phyloP scores from a whole-genome alignment of 2,113 vertebrate genomes.

The Pipa parva region DNA sequence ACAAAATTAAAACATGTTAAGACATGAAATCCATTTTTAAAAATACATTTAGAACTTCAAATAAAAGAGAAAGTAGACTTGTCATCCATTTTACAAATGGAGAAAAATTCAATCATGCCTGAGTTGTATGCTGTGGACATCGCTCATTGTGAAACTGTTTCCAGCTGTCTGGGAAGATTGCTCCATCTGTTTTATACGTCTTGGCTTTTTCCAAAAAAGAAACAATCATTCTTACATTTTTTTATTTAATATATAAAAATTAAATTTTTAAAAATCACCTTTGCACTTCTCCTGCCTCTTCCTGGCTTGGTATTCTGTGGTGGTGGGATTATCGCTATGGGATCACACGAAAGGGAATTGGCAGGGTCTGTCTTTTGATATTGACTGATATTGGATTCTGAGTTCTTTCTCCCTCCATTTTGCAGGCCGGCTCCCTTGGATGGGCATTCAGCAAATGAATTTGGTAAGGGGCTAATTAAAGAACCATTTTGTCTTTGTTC shows the following conservation, averaged over 20 bases:
- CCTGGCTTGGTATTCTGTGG: constrained; percentile 85
- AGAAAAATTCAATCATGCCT: too few relatives aligned
- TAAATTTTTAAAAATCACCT: constrained; percentile 89
- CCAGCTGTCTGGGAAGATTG: too few relatives aligned
- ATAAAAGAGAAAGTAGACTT: too few relatives aligned
- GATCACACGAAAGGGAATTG: constrained; percentile 62
- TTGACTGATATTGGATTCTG: constrained; percentile 51
- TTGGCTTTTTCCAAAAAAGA: too few relatives aligned
- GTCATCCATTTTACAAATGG: too few relatives aligned
- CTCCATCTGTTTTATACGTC: too few relatives aligned
- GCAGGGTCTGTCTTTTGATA: constrained; percentile 41
- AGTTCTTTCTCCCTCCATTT: constrained; percentile 65
- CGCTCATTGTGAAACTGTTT: too few relatives aligned
- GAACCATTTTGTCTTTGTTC: constrained; percentile 67
- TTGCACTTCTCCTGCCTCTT: constrained; percentile 82
- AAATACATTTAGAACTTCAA: too few relatives aligned
- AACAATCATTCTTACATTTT: too few relatives aligned
- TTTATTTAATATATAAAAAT: too few relatives aligned
- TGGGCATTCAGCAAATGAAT: constrained; percentile 69
- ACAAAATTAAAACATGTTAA: constrained; percentile 47
- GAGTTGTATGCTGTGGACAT: too few relatives aligned
- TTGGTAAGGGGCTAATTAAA: constrained; percentile 54
- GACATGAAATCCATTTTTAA: too few relatives aligned
- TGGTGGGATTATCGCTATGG: constrained; percentile 84
- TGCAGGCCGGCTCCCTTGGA: constrained; percentile 56